A percentile compares a stretch with the other conserved stretches of the same genome.
Conservation (phyloP, 2,888 invertebrate species). For the Neocrepidodera transversa region DNA sequence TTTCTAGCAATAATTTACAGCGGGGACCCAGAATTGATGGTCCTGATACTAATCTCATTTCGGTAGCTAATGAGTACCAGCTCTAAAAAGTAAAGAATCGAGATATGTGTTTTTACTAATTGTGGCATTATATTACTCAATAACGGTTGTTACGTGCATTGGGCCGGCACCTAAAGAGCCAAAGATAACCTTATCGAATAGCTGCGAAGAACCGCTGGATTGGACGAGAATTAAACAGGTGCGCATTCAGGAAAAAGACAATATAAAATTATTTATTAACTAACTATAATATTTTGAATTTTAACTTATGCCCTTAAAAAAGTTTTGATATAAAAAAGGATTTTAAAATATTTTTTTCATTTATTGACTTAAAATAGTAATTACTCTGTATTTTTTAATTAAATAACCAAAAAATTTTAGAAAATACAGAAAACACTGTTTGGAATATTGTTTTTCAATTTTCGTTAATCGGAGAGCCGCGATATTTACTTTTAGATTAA, state of each 20-base stretch:
- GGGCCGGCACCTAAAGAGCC: constrained; percentile 54
- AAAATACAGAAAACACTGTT: no score
- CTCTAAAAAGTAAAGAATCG: constrained; percentile 37
- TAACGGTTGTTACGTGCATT: constrained; percentile 54
- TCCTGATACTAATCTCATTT: constrained; percentile 32
- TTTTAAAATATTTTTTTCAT: no score
- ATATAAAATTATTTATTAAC: no score
- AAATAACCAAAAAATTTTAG: no score
- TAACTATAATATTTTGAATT: no score
- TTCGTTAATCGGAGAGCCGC: no score
- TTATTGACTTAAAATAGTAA: no score
- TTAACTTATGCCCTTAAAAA: no score
- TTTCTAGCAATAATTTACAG: constrained; percentile 16
- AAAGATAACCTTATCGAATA: constrained; percentile 59
- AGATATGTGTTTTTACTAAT: constrained; percentile 50
- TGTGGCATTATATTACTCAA: constrained; percentile 54
- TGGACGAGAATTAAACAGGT: neutral
- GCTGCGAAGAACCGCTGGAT: constrained; percentile 54
- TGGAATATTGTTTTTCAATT: no score
- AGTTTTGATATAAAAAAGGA: no score
- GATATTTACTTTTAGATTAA: no score
- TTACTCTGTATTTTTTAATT: no score
- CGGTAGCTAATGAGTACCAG: constrained; percentile 41
- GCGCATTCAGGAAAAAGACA: neutral
- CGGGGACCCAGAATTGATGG: constrained; percentile 22